Percentiles rank a stretch among this genome's conserved stretches.
Evolutionary conservation across 1,140 invertebrate genomes (phyloP).

Genomic region (Tyrophagus putrescentiae): DNA sequence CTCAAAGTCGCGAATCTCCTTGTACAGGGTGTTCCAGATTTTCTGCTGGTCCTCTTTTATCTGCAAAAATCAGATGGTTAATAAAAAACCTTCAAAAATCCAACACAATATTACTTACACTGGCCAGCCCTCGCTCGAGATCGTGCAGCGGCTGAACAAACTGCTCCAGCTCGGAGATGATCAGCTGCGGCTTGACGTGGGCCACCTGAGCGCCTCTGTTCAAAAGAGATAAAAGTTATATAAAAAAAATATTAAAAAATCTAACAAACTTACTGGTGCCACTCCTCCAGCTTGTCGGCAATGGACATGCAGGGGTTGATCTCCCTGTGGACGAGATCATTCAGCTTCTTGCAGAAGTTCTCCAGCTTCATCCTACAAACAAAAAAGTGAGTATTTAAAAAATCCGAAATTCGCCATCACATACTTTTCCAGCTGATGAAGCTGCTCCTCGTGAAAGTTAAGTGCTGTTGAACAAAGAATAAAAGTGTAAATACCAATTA

Average conservation of each 20-base stretch:
- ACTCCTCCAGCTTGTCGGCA: conserved; percentile 27
- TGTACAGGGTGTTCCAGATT: background rate
- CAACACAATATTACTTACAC: conserved; percentile 4
- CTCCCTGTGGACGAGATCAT: conserved; percentile 24
- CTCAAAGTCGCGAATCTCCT: background rate
- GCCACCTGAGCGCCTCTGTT: conserved; percentile 23
- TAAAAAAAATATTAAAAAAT: background rate
- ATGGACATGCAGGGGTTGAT: conserved; percentile 21
- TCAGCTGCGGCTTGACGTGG: conserved; percentile 4
- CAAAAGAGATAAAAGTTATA: background rate
- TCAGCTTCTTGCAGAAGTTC: conserved; percentile 27
- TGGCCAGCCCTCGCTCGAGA: background rate
- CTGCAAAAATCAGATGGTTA: background rate
- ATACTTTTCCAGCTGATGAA: conserved; percentile 66
- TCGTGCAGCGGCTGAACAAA: background rate
- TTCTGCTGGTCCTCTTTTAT: conserved; percentile 11
- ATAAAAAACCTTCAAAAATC: background rate
- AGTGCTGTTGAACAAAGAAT: conserved; percentile 37
- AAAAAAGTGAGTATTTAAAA: conserved; percentile 16
- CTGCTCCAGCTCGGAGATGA: background rate
- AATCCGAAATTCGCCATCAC: conserved; percentile 2
- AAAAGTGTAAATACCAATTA: conserved; percentile 4
- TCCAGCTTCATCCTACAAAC: conserved; percentile 26
- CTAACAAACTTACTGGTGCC: conserved; percentile 25
- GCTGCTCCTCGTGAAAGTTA: conserved; percentile 74